Base-by-base conservation (phyloP, 1,140 invertebrate genomes). In the Gonioctena quinquepunctata region DNA sequence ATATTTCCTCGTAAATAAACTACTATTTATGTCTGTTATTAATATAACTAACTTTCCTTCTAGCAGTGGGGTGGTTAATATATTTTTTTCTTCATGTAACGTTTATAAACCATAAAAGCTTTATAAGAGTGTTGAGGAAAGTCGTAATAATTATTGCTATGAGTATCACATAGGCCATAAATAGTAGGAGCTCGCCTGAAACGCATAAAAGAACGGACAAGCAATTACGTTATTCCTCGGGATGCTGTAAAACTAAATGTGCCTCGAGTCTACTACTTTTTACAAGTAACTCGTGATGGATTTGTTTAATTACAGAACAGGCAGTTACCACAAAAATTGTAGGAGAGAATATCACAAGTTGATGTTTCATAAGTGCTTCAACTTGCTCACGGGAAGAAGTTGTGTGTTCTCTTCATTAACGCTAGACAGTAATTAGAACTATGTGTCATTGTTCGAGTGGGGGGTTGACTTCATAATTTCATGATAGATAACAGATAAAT, bases 191-290 rank as follows among this genome's bases (percentile, higher is more conserved):
- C 56, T 59, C 5, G 8, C 4, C n/a, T 25, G 56, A 59, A 7
- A 26, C 21, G 56, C 33, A n/a, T 42, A 42, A 28, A 59, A 22
- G 21, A 13, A 59, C 56, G 25, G 56, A 59, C 56, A 59, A 59
- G 56, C 56, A 59, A 59, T 59, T 59, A 59, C 25, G 25, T 28
- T 59, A 59, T 59, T 59, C 16, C 56, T 59, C 25, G 56, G 56
- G 56, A 59, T 25, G 56, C 56, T 59, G 56, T 59, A 26, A 59
- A 59, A 26, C 23, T 59, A 59, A 59, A 59, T 59, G 23, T 22
- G 23, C 5, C 56, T 16, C 8, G 56, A 59, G 56, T 59, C 56
- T 25, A 59, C 56, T 59, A 26, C n/a, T 59, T 26, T 59, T 59
- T 59, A 42, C 33, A 42, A 13, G 33, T 42, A 13, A 42, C 13